These are phyloP conservation scores for Chaetops frenatus DNA, from an alignment of 2,113 vertebrate genomes.

Conservation along the genomic window DNA sequence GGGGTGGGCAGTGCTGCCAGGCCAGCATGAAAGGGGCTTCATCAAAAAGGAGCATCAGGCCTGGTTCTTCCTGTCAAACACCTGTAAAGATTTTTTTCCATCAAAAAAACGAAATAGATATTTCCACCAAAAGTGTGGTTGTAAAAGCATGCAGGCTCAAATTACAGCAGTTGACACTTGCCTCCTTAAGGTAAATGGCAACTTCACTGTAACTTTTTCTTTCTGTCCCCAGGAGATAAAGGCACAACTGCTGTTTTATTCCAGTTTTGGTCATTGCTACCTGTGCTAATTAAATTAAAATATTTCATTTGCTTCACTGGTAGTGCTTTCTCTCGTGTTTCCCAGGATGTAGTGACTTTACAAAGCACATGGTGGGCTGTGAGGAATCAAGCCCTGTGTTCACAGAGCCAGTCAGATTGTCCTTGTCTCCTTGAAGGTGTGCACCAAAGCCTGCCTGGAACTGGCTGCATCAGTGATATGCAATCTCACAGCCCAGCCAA, in stretches of 20 bases:
- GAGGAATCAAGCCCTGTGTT: not conserved
- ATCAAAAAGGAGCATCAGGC: not conserved
- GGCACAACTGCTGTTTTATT: not conserved
- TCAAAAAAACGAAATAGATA: fast-evolving
- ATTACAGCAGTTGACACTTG: not conserved
- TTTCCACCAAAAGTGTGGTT: not conserved
- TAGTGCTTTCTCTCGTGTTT: not conserved
- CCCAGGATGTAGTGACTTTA: not conserved
- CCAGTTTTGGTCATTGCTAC: not conserved
- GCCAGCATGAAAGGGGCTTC: not conserved
- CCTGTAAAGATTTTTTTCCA: not conserved
- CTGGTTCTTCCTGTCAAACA: not conserved
- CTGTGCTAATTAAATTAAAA: not conserved
- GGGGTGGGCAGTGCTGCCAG: not conserved
- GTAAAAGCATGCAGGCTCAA: not conserved
- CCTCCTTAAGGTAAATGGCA: not conserved
- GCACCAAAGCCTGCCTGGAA: not conserved
- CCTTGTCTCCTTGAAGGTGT: not conserved
- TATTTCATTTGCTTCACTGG: not conserved
- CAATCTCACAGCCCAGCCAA: not conserved
- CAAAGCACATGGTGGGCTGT: fast-evolving
- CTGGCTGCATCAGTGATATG: not conserved
- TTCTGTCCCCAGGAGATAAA: not conserved
- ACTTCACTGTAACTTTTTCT: not conserved
- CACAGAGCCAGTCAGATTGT: not conserved